phyloP scores from a whole-genome alignment of 2,113 vertebrate species.

The Pao palembangensis region DNA sequence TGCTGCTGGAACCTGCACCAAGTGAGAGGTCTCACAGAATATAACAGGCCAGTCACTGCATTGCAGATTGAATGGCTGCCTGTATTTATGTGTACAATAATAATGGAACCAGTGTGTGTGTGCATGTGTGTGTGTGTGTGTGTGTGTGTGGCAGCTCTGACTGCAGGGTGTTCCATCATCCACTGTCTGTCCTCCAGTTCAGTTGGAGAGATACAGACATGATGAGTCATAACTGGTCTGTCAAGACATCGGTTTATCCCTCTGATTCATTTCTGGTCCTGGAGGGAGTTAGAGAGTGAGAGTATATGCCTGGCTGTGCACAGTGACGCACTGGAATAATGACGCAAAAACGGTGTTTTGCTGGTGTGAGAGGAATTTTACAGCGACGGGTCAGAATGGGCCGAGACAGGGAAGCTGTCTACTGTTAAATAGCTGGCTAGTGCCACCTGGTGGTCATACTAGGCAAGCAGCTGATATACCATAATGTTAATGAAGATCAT shows the following conservation, averaged over 20 bases:
- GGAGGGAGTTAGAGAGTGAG: constrained; percentile 28
- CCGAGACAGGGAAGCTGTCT: neutral
- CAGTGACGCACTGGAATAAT: constrained; percentile 21
- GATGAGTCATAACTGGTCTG: constrained; percentile 61
- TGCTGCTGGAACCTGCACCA: neutral
- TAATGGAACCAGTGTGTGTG: constrained; percentile 43
- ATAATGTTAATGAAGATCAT: too few species aligned
- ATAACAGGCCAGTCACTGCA: constrained; percentile 28
- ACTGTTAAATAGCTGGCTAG: constrained; percentile 35
- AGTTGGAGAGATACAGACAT: constrained; percentile 36
- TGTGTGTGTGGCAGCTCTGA: constrained; percentile 20
- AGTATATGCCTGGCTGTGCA: constrained; percentile 8
- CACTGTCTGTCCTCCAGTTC: constrained; percentile 27
- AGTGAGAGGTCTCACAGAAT: constrained; percentile 13
- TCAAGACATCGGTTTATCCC: constrained; percentile 34
- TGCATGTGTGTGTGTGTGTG: neutral
- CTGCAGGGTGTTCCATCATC: constrained; percentile 52
- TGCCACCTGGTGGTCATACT: constrained; percentile 66
- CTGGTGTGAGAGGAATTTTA: constrained; percentile 3
- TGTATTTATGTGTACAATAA: constrained; percentile 61
- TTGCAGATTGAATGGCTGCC: constrained; percentile 43
- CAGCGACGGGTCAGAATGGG: neutral
- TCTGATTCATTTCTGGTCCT: constrained; percentile 45
- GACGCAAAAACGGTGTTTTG: neutral
- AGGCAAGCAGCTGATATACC: neutral